These are phyloP conservation scores for Paedocypris micromegethes DNA, from an alignment of 2,797 vertebrate species.

Conservation along the genomic window DNA sequence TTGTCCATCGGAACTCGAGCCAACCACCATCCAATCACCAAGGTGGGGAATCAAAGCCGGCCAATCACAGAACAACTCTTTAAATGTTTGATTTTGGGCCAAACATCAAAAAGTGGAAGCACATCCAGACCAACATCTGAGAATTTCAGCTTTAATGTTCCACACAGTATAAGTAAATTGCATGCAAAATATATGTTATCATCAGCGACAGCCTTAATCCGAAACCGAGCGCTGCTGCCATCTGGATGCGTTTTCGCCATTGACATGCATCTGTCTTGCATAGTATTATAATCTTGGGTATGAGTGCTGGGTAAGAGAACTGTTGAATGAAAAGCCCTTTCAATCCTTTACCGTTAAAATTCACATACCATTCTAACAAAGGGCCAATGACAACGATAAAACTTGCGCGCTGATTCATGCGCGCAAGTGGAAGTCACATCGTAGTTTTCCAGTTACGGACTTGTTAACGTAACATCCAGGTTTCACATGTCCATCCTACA, in stretches of 20 bases:
- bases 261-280: slow-evolving; percentile 46
- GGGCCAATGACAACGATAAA: slow-evolving; percentile 18
- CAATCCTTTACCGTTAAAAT: slow-evolving; percentile 33
- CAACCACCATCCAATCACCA: no score
- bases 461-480: background rate
- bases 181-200: slow-evolving; percentile 44
- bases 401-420: background rate
- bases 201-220: slow-evolving; percentile 14
- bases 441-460: slow-evolving; percentile 16
- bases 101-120: background rate
- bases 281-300: slow-evolving; percentile 38
- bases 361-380: background rate
- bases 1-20: no score
- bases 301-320: background rate
- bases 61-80: no score
- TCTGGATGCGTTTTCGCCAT: slow-evolving; percentile 23
- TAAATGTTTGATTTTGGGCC: no score
- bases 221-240: slow-evolving; percentile 16
- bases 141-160: slow-evolving; percentile 43
- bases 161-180: slow-evolving; percentile 37
- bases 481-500: slow-evolving; percentile 1
- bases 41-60: no score
- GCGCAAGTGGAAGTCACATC: slow-evolving; percentile 8
- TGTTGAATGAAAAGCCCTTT: slow-evolving; percentile 45
- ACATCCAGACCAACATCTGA: slow-evolving; percentile 8